These are phyloP conservation scores for Globodera ellingtonae DNA, from an alignment of 1,140 invertebrate genomes.

Conservation along the genomic window DNA sequence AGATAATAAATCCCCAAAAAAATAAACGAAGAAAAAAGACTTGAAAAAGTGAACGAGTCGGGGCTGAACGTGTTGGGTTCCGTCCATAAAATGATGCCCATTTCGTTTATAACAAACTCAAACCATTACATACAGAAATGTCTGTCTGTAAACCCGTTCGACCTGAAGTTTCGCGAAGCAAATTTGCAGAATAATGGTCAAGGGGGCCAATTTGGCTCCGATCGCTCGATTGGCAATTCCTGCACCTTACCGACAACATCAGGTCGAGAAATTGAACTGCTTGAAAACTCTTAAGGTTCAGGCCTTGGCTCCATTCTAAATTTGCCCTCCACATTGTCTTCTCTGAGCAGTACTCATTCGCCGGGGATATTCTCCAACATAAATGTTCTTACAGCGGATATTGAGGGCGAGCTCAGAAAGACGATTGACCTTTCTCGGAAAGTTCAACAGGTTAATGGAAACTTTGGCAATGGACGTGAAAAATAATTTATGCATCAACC, in stretches of 20 bases:
- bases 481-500: too few relatives aligned
- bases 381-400: conserved; percentile 47
- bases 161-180: conserved; percentile 56
- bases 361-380: conserved; percentile 54
- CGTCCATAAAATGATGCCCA: too few relatives aligned
- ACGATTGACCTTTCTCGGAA: conserved; percentile 52
- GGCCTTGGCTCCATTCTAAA: conserved; percentile 46
- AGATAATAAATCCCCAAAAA: too few relatives aligned
- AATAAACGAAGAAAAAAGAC: too few relatives aligned
- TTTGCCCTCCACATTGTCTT: conserved; percentile 39
- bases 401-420: conserved; percentile 49
- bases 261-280: conserved; percentile 2
- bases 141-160: conserved; percentile 51
- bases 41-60: too few relatives aligned
- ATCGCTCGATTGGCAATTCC: conserved; percentile 13
- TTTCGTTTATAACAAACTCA: too few relatives aligned
- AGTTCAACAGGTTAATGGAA: conserved; percentile 38
- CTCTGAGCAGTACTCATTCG: conserved; percentile 42
- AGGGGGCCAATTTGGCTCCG: background rate
- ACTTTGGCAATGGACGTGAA: background rate
- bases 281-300: background rate
- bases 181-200: conserved; percentile 51
- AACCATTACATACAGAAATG: conserved; percentile 41
- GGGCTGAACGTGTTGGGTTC: too few relatives aligned
- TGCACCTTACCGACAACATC: conserved; percentile 14